Evolutionary conservation across 2,888 invertebrate genomes (phyloP).

Genomic region (Phortica okadai): DNA sequence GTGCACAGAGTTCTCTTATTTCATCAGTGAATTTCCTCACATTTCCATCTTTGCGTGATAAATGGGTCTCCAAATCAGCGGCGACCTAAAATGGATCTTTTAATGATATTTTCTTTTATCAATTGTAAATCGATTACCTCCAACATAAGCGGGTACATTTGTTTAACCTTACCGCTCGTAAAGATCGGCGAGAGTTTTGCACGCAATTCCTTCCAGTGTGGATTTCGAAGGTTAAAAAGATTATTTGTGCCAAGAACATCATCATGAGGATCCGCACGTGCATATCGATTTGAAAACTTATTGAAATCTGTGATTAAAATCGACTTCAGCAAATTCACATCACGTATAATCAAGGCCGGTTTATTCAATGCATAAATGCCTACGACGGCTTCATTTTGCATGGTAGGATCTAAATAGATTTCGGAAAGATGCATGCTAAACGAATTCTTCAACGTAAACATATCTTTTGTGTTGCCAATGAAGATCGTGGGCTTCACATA

Average conservation of each 20-base stretch:
- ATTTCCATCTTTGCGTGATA: conserved; percentile 39
- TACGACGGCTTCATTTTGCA: conserved; percentile 66
- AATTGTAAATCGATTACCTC: conserved; percentile 64
- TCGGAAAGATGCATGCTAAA: conserved; percentile 72
- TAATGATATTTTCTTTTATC: too few relatives aligned
- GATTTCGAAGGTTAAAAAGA: conserved; percentile 76
- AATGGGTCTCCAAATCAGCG: conserved; percentile 59
- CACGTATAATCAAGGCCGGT: conserved; percentile 76
- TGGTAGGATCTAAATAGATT: conserved; percentile 68
- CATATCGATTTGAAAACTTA: conserved; percentile 72
- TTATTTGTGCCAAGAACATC: conserved; percentile 75
- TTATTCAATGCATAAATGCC: conserved; percentile 76
- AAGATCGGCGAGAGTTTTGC: conserved; percentile 77
- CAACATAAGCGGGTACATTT: conserved; percentile 73
- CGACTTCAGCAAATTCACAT: conserved; percentile 76
- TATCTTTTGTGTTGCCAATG: conserved; percentile 75
- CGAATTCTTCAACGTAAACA: conserved; percentile 64
- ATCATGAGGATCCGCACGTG: conserved; percentile 61
- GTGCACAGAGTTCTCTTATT: conserved; percentile 66
- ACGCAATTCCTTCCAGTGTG: conserved; percentile 76
- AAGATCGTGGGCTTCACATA: conserved; percentile 73
- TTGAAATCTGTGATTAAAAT: conserved; percentile 77
- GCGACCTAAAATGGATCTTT: conserved; percentile 56
- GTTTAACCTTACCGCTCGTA: conserved; percentile 75
- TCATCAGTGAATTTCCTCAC: conserved; percentile 55